These are phyloP conservation scores for Salvelinus namaycush DNA, from an alignment of 2,113 vertebrate species.

Conservation along the genomic window DNA sequence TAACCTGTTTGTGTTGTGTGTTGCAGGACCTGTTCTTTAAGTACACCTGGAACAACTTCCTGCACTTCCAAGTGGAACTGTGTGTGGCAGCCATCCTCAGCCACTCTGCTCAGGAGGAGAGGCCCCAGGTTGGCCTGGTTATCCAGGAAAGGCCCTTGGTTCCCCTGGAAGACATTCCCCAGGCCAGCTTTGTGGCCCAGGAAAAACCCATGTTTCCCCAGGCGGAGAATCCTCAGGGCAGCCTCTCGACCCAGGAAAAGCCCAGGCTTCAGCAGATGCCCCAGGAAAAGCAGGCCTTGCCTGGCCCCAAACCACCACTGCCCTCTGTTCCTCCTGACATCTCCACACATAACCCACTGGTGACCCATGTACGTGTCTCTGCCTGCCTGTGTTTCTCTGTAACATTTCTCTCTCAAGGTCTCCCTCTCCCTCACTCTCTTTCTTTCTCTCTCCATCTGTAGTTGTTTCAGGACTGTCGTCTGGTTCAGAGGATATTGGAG, in stretches of 20 bases:
- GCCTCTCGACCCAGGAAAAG: slow-evolving; percentile 55
- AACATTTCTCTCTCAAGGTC: neutral
- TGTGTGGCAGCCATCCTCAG: slow-evolving; percentile 90
- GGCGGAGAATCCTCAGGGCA: slow-evolving; percentile 70
- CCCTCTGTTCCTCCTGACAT: slow-evolving; percentile 43
- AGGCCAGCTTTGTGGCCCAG: neutral
- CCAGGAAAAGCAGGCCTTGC: slow-evolving; percentile 38
- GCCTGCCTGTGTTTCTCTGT: neutral
- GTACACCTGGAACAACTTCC: slow-evolving; percentile 97
- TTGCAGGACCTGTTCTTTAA: slow-evolving; percentile 93
- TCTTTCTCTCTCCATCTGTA: slow-evolving; percentile 51
- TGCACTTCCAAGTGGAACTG: slow-evolving; percentile 97
- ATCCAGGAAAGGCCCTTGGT: slow-evolving; percentile 54
- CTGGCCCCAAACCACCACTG: slow-evolving; percentile 32
- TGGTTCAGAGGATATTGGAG: slow-evolving; percentile 92
- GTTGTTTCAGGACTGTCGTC: slow-evolving; percentile 93
- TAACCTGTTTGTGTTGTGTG: neutral
- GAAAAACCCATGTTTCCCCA: slow-evolving; percentile 72
- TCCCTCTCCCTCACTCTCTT: neutral
- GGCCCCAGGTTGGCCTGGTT: slow-evolving; percentile 53
- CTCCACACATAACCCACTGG: slow-evolving; percentile 78
- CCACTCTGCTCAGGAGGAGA: slow-evolving; percentile 78
- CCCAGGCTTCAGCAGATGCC: slow-evolving; percentile 28
- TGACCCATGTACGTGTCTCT: slow-evolving; percentile 71
- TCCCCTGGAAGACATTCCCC: neutral